Conservation (phyloP, 2,888 invertebrate genomes). For the Protula sp. region DNA sequence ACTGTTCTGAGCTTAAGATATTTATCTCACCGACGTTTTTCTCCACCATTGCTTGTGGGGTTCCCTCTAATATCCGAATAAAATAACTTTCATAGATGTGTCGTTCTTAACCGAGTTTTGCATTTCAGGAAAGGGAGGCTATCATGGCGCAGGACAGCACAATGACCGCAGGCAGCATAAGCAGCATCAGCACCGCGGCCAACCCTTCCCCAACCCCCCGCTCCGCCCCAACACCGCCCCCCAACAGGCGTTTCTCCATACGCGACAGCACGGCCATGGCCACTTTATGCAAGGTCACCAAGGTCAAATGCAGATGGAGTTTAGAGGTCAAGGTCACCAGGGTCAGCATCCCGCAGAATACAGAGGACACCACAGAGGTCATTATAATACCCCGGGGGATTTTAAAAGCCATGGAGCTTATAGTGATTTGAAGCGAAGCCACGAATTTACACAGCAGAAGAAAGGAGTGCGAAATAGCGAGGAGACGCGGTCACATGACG, state of each 20-base stretch:
- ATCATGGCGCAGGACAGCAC: no score
- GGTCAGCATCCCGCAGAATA: neutral
- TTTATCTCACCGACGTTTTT: no score
- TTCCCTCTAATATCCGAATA: no score
- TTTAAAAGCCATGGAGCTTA: neutral
- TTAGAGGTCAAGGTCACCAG: slow-evolving; percentile 3
- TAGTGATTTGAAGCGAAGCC: neutral
- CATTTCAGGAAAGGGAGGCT: no score
- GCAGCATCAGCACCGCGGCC: neutral
- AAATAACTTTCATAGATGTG: no score
- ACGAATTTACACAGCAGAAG: neutral
- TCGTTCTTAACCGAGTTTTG: no score
- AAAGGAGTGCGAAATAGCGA: neutral
- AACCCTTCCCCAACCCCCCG: neutral
- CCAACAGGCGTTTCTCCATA: neutral
- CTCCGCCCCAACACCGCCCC: neutral
- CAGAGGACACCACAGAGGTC: neutral
- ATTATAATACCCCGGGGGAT: no score
- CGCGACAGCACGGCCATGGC: neutral
- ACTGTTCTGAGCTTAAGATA: no score
- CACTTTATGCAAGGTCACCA: neutral
- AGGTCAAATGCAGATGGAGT: neutral
- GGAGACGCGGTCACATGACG: neutral
- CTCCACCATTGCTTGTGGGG: no score
- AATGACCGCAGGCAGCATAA: no score